A percentile compares a stretch with the other conserved stretches of the same genome.
phyloP scores from a whole-genome alignment of 2,113 vertebrate species.

The Rhabdomys dilectus region DNA sequence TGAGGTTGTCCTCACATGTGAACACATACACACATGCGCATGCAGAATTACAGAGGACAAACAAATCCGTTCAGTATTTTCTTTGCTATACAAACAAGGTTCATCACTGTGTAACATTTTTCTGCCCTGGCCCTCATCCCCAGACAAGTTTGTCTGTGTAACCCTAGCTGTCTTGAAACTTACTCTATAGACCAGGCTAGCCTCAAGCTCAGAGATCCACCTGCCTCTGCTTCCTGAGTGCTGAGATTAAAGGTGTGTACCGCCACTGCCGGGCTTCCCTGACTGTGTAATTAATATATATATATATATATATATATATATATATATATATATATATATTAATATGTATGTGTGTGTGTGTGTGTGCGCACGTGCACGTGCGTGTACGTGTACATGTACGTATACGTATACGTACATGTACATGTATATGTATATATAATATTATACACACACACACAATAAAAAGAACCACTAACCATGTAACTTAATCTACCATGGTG shows the following conservation, averaged over 20 bases:
- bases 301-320: no score
- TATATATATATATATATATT: background rate
- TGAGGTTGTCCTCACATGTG: background rate
- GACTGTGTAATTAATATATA: background rate
- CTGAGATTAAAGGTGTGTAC: background rate
- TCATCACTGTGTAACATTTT: background rate
- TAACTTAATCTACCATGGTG: background rate
- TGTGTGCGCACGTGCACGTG: no score
- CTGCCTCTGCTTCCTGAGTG: background rate
- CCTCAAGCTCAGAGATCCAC: background rate
- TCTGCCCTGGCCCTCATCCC: accelerated
- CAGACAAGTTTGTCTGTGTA: background rate
- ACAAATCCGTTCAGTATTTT: background rate
- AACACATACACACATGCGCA: no score
- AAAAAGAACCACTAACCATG: accelerated
- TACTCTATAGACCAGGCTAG: background rate
- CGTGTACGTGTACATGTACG: no score
- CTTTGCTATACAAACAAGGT: no score
- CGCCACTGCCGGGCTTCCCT: background rate
- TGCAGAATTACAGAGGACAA: background rate
- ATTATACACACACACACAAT: background rate
- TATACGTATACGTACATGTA: no score
- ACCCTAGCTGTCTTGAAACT: background rate
- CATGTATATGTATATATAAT: background rate
- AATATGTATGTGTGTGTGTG: no score